A percentile compares a stretch with the other conserved stretches of the same genome.
phyloP scores from a whole-genome alignment of 2,797 vertebrate species.

The Sebastes kiyomatsui region DNA sequence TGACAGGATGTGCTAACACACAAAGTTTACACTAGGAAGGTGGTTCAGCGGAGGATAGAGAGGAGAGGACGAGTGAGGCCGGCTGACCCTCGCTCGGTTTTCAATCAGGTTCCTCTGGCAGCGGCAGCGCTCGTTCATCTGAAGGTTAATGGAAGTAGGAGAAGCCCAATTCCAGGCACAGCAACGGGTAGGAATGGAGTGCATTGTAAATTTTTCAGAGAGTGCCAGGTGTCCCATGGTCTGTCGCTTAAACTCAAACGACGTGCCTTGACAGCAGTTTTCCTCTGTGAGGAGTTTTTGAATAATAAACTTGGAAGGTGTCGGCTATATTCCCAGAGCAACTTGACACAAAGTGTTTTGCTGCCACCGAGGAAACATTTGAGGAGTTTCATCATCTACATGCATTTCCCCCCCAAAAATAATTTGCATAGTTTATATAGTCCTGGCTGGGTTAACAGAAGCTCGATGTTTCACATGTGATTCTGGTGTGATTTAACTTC shows the following conservation, averaged over 20 bases:
- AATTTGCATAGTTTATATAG: background rate
- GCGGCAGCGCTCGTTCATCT: conserved; percentile 31
- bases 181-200: background rate
- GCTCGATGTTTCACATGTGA: conserved; percentile 32
- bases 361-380: conserved; percentile 9
- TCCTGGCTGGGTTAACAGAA: background rate
- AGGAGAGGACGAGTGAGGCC: background rate
- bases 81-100: conserved; percentile 40
- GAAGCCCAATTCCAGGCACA: conserved; percentile 27
- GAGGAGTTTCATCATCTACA: background rate
- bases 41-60: background rate
- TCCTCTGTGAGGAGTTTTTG: conserved; percentile 21
- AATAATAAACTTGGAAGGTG: conserved; percentile 25
- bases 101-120: conserved; percentile 38
- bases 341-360: conserved; percentile 14
- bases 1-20: conserved; percentile 6
- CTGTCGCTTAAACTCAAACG: conserved; percentile 42
- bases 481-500: conserved; percentile 10
- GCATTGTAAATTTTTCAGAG: conserved; percentile 48
- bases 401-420: background rate
- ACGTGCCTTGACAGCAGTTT: conserved; percentile 58
- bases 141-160: conserved; percentile 55
- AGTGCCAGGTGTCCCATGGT: conserved; percentile 35
- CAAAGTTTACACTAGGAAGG: conserved; percentile 3
- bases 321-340: conserved; percentile 10